Evolutionary conservation across 2,888 invertebrate species (phyloP), one percentile per base, ranked within the genome.

Genomic region (Sthenelais limicola): DNA sequence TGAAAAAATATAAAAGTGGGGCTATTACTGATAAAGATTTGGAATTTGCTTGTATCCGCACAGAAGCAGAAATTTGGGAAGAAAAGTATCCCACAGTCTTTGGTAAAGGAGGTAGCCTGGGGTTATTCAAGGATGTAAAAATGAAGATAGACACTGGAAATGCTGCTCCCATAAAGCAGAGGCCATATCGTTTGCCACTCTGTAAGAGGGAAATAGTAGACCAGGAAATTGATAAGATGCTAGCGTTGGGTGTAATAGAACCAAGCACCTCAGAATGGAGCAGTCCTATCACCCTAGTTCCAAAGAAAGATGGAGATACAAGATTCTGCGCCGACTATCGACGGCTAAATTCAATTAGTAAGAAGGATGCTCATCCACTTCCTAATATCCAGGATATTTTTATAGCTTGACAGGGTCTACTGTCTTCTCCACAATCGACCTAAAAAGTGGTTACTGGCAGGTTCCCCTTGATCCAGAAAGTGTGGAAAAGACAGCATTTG

Each of bases 381-480:
- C 73, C 74, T 9, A 35, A 15, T 18, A 73, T 73, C n/a, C 73
- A 77, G 3, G 75, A 79, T 35, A 72, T 70, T 3, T 73, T 78
- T 9, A 56, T 21, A 43, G 74, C 30, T 33, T 78, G 5, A 58
- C 38, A 18, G 73, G 66, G 12, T 72, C 62, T 43, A 67, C 1
- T 12, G 26, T 73, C 26, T 79, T 79, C 68, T 70, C 73, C 1
- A 76, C 77, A 32, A 68, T 79, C 2, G 78, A 80, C 68, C 73
- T 76, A 9, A 67, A 67, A 28, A 68, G 71, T 18, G 78, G 77
- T 9, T 80, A 72, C 56, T 77, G 75, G 73, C 79, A 79, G 56
- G 73, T 80, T 28, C 66, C 69, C 15, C 43, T 77, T 12, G 3
- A 47, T 24, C 30, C 32, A 5, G 71, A 74, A 62, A 35, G 48